Evolutionary conservation across 2,113 vertebrate species (phyloP).

Genomic region (Dicaeum eximium): DNA sequence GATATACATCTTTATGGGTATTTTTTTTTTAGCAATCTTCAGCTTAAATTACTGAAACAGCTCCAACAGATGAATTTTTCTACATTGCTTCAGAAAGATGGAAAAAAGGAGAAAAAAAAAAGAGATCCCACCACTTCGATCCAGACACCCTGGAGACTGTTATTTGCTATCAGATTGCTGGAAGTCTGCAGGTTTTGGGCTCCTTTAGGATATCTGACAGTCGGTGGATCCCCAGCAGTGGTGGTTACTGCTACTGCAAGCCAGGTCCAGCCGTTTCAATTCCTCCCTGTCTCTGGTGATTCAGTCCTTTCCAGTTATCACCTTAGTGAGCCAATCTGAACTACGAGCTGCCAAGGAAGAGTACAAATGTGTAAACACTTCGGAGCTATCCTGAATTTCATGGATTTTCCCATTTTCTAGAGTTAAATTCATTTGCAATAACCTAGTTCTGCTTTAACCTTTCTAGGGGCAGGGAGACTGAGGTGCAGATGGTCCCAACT

Average conservation of each 20-base stretch:
- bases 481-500: fast-evolving
- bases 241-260: background rate
- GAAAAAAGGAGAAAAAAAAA: background rate
- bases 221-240: background rate
- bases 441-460: background rate
- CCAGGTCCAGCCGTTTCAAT: background rate
- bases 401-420: background rate
- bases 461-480: background rate
- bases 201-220: background rate
- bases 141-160: background rate
- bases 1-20: background rate
- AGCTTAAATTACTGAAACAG: background rate
- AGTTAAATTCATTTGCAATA: background rate
- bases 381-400: background rate
- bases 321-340: background rate
- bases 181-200: background rate
- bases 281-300: background rate
- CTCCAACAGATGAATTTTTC: background rate
- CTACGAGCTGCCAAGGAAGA: background rate
- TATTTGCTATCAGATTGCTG: background rate
- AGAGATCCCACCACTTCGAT: background rate
- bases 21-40: background rate
- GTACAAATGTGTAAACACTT: background rate
- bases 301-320: background rate
- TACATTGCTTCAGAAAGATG: background rate